Percentiles rank a stretch among this genome's conserved stretches.
Evolutionary conservation across 2,797 vertebrate species (phyloP).

Genomic region (Eremophila alpestris): DNA sequence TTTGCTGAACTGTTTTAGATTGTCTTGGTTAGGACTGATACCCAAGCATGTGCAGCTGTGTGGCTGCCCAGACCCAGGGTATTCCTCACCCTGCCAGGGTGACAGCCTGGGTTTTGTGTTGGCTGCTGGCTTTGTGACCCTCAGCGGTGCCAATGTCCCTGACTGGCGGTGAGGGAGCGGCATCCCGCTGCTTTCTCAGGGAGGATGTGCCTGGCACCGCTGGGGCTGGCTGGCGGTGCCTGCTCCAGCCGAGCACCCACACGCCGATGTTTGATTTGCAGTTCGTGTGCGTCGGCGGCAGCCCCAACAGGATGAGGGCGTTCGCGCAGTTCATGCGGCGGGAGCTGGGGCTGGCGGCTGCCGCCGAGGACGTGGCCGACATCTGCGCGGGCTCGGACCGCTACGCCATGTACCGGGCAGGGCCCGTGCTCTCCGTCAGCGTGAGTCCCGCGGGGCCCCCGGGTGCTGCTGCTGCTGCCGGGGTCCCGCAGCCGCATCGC

Average conservation of each 20-base stretch:
- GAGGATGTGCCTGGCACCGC: not conserved
- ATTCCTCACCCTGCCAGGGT: not conserved
- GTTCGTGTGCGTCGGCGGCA: conserved; percentile 90
- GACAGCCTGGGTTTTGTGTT: not conserved
- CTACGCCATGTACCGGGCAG: conserved; percentile 87
- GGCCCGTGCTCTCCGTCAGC: conserved; percentile 86
- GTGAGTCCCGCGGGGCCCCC: conserved; percentile 66
- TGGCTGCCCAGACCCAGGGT: fast-evolving
- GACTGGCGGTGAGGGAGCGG: fast-evolving
- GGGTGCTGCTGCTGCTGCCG: no score
- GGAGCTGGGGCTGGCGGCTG: conserved; percentile 78
- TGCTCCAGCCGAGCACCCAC: not conserved
- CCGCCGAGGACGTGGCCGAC: conserved; percentile 75
- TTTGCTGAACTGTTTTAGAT: conserved; percentile 32
- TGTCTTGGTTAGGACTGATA: not conserved
- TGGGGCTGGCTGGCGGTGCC: not conserved
- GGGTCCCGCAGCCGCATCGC: no score
- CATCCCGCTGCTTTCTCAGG: fast-evolving
- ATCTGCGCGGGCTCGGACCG: conserved; percentile 87
- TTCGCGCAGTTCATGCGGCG: conserved; percentile 86
- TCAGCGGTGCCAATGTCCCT: not conserved
- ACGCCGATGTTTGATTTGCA: not conserved
- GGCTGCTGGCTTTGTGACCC: not conserved
- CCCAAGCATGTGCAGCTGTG: not conserved
- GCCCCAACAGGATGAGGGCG: conserved; percentile 85